phyloP scores from a whole-genome alignment of 92 coral and sea anemone species.

The Palythoa grandiflora region DNA sequence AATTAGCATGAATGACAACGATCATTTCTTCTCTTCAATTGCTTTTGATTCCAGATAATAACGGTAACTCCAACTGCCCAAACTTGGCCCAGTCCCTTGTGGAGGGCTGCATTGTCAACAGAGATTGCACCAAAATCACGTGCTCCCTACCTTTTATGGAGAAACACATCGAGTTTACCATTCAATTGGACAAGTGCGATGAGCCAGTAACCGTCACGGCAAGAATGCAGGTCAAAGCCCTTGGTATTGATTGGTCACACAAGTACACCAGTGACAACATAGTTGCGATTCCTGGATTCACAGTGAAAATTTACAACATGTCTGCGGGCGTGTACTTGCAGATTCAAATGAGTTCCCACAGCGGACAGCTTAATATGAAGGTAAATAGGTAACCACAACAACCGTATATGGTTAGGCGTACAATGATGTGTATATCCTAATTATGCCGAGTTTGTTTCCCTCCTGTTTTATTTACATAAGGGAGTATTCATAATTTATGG shows the following conservation, averaged over 20 bases:
- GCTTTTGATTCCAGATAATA: too few relatives aligned
- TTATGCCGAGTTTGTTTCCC: neutral
- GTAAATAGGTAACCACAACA: slow-evolving; percentile 6
- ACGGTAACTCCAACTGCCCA: slow-evolving; percentile 37
- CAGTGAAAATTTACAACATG: neutral
- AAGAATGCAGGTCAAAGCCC: slow-evolving; percentile 65
- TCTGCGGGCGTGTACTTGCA: slow-evolving; percentile 64
- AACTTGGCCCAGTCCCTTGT: slow-evolving; percentile 46
- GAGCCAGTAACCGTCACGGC: slow-evolving; percentile 73
- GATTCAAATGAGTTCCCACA: slow-evolving; percentile 27
- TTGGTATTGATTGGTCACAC: slow-evolving; percentile 68
- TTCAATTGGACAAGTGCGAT: slow-evolving; percentile 63
- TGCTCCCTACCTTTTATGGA: slow-evolving; percentile 59
- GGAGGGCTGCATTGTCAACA: slow-evolving; percentile 64
- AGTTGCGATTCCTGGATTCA: slow-evolving; percentile 65
- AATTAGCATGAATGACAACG: too few relatives aligned
- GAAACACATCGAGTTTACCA: slow-evolving; percentile 50
- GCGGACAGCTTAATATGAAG: slow-evolving; percentile 47
- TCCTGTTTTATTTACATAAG: too few relatives aligned
- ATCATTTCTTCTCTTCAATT: too few relatives aligned
- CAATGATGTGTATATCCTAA: neutral
- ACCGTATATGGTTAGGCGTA: too few relatives aligned
- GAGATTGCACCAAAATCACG: slow-evolving; percentile 66
- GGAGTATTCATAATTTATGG: neutral
- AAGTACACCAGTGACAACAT: slow-evolving; percentile 66